These are phyloP conservation scores for Spea bombifrons DNA, from an alignment of 2,113 vertebrate genomes.

Conservation along the genomic window DNA sequence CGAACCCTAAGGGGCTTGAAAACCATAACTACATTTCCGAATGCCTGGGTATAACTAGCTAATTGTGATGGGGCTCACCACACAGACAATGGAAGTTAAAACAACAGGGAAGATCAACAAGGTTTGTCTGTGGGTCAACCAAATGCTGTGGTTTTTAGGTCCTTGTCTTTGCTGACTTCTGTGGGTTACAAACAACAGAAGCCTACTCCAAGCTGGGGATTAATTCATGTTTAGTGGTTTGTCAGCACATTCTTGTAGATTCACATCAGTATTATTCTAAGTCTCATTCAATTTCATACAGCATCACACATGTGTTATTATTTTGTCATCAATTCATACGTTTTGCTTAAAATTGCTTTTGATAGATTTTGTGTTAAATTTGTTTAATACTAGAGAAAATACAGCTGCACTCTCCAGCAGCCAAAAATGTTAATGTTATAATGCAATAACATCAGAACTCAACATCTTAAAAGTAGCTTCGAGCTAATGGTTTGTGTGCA, in stretches of 20 bases:
- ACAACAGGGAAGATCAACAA: not conserved
- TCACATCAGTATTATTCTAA: not conserved
- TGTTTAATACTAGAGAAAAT: not conserved
- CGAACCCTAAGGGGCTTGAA: slow-evolving; percentile 4
- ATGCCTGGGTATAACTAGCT: not conserved
- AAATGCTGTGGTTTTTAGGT: slow-evolving; percentile 16
- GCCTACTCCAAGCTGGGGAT: not conserved
- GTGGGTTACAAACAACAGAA: not conserved
- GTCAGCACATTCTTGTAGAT: slow-evolving; percentile 1
- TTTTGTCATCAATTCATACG: not conserved
- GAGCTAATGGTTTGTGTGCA: too few species aligned
- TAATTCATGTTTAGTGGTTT: not conserved
- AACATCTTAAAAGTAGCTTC: not conserved
- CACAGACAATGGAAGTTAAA: not conserved
- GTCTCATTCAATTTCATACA: not conserved
- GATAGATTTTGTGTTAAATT: slow-evolving; percentile 3
- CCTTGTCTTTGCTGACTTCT: not conserved
- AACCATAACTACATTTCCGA: slow-evolving; percentile 15
- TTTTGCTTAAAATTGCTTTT: not conserved
- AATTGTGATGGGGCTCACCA: not conserved
- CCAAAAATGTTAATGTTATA: not conserved
- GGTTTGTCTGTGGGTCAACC: slow-evolving; percentile 24
- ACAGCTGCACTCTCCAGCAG: not conserved
- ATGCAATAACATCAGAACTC: not conserved
- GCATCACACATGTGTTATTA: not conserved